phyloP scores from a whole-genome alignment of 1,140 invertebrate genomes.

The Tetragnatha versicolor region DNA sequence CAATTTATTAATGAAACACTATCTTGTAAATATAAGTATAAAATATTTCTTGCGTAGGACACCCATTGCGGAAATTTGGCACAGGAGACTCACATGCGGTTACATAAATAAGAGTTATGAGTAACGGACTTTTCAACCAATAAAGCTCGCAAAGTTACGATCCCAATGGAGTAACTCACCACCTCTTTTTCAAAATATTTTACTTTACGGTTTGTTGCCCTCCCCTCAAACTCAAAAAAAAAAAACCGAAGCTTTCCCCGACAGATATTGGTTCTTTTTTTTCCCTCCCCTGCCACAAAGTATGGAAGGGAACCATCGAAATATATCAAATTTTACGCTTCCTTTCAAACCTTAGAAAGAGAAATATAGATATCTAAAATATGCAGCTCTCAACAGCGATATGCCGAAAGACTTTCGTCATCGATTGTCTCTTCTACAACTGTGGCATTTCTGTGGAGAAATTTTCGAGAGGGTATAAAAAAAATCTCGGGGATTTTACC shows the following conservation, averaged over 20 bases:
- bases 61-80: too few species aligned
- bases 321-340: conserved; percentile 19
- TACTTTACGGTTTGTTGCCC: too few species aligned
- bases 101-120: too few species aligned
- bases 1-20: too few species aligned
- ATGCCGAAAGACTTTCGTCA: neutral
- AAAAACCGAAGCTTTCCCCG: too few species aligned
- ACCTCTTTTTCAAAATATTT: too few species aligned
- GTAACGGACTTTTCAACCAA: too few species aligned
- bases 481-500: neutral
- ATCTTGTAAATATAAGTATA: too few species aligned
- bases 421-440: conserved; percentile 24
- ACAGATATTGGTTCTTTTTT: neutral
- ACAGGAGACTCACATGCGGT: too few species aligned
- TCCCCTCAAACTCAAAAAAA: neutral
- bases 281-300: neutral
- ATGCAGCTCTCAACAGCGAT: conserved; percentile 9
- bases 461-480: conserved; percentile 8
- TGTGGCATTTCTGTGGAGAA: conserved; percentile 13
- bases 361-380: conserved; percentile 27
- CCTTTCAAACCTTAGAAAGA: neutral
- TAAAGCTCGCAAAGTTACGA: too few species aligned
- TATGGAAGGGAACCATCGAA: neutral
- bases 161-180: too few species aligned
- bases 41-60: too few species aligned